Conservation (phyloP, 64 coral and sea anemone genomes). For the Montipora cactus region DNA sequence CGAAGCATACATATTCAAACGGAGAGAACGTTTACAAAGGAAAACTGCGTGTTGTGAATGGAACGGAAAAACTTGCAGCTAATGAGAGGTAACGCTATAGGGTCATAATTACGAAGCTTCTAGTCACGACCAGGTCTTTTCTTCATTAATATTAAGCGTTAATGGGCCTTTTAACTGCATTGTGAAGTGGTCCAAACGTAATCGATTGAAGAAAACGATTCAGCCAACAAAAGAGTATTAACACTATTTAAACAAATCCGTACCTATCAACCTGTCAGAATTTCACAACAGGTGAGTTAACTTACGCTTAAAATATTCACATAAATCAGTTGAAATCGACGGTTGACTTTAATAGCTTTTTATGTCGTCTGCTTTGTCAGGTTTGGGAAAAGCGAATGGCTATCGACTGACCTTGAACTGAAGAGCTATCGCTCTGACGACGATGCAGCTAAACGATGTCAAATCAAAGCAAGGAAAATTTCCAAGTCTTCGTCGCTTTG, state of each 20-base stretch:
- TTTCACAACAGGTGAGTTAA: conserved; percentile 8
- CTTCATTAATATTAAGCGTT: too few relatives aligned
- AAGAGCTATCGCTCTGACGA: too few relatives aligned
- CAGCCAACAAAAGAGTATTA: neutral
- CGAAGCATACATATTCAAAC: too few relatives aligned
- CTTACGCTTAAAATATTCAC: neutral
- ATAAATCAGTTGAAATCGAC: neutral
- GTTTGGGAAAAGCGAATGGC: neutral
- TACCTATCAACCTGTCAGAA: conserved; percentile 1
- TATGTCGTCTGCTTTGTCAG: neutral
- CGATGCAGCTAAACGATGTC: neutral
- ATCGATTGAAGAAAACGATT: too few relatives aligned
- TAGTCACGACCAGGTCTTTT: too few relatives aligned
- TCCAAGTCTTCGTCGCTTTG: conserved; percentile 85
- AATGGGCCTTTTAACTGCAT: too few relatives aligned
- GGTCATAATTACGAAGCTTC: too few relatives aligned
- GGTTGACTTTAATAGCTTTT: neutral
- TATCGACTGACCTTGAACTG: neutral
- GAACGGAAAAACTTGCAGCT: too few relatives aligned
- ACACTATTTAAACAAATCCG: conserved; percentile 3
- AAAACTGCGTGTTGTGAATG: too few relatives aligned
- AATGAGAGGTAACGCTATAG: too few relatives aligned
- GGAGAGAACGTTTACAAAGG: too few relatives aligned
- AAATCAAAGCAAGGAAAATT: neutral
- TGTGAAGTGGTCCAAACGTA: neutral